phyloP scores from a whole-genome alignment of 2,113 vertebrate genomes.

The Myxocyprinus asiaticus region DNA sequence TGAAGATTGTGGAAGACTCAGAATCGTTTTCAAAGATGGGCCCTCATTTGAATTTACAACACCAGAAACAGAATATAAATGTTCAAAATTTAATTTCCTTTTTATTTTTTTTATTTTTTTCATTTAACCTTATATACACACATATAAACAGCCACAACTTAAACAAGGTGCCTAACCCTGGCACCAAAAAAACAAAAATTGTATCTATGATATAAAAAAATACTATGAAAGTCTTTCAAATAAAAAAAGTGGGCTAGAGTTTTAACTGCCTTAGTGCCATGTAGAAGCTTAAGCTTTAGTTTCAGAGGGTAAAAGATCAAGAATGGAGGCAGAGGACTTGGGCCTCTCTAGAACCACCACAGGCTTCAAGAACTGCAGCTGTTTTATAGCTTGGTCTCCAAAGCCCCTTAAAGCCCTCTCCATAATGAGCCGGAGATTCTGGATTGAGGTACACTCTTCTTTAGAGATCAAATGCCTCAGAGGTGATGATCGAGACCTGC shows the following conservation, averaged over 20 bases:
- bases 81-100: not conserved
- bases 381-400: conserved; percentile 97
- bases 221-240: conserved; percentile 45
- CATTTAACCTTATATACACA: conserved; percentile 42
- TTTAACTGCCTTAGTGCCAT: conserved; percentile 9
- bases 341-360: conserved; percentile 95
- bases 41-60: not conserved
- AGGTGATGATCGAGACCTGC: conserved; percentile 72
- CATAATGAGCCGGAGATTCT: conserved; percentile 91
- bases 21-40: no score
- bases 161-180: conserved; percentile 24
- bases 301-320: conserved; percentile 49
- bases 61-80: not conserved
- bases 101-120: not conserved
- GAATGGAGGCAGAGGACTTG: conserved; percentile 62
- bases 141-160: conserved; percentile 44
- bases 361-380: conserved; percentile 95
- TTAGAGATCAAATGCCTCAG: conserved; percentile 74
- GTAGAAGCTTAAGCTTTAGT: conserved; percentile 40
- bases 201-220: conserved; percentile 43
- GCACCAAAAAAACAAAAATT: conserved; percentile 36
- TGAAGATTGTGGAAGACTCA: no score
- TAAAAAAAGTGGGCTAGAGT: not conserved
- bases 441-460: conserved; percentile 78
- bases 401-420: conserved; percentile 94